Evolutionary conservation across 2,113 vertebrate genomes (phyloP), one percentile per base, ranked within the genome.

Genomic region (Gasterosteus nipponicus): DNA sequence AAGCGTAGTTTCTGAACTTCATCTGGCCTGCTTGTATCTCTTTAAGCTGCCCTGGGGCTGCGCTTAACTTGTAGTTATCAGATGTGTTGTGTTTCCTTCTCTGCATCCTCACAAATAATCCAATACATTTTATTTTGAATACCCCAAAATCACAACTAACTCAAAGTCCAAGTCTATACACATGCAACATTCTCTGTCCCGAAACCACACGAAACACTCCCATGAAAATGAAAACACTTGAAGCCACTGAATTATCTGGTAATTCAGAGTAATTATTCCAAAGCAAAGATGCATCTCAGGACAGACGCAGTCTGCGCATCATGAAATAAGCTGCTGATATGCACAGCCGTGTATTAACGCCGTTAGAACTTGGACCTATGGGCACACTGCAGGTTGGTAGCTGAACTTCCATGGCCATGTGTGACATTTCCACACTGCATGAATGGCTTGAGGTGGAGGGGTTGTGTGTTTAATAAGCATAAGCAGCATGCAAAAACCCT

Each of bases 281-380:
- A 75, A 56, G 38, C 46, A 29, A 14, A 63, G 47, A 47, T 41
- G 19, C 16, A 7, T 38, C 29, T 26, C 22, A 26, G 22, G n/a
- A n/a, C n/a, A n/a, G n/a, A n/a, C n/a, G n/a, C n/a, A n/a, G n/a
- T n/a, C n/a, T n/a, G n/a, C n/a, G 22, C 22, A 26, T 68, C 51
- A 57, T 54, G 57, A 60, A 71, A 22, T 4, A 60, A 29, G 11
- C 44, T 31, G 67, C 60, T 81, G 42, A 6, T 14, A 11, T 83
- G 75, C 75, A 86, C 57, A 84, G 83, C 85, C 77, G 78, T 68
- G 75, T 65, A 70, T 67, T 54, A 58, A 63, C 73, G 77, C 80
- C 80, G 29, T 70, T 61, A 57, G 11, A 83, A 65, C 65, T 78
- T 78, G 51, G 33, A 73, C 57, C 60, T 68, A 38, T 47, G 73